These are phyloP conservation scores for Anolis sagrei DNA, from an alignment of 2,113 vertebrate genomes.

Conservation along the genomic window DNA sequence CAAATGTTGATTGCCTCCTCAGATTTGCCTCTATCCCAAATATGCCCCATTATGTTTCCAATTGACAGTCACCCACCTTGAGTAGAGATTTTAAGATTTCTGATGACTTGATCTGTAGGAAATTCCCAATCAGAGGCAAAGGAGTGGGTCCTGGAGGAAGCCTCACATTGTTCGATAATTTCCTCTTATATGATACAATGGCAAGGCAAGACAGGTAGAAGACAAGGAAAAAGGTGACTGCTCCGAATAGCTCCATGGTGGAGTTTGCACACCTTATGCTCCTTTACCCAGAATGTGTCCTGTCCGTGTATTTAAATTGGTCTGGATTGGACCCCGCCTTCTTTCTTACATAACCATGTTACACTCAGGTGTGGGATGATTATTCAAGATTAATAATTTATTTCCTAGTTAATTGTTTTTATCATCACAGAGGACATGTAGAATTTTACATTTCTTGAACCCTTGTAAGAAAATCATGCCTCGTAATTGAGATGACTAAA, in stretches of 20 bases:
- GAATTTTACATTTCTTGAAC: not conserved
- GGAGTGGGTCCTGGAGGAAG: slow-evolving; percentile 57
- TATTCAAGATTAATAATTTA: not conserved
- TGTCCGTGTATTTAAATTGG: not conserved
- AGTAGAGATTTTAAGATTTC: slow-evolving; percentile 59
- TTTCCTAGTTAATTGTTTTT: not conserved
- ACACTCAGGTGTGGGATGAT: not conserved
- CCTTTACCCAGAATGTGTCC: not conserved
- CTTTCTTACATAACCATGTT: not conserved
- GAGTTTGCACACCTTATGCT: not conserved
- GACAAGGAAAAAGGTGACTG: slow-evolving; percentile 40
- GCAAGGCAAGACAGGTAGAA: slow-evolving; percentile 5
- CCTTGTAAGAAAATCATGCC: too few species aligned
- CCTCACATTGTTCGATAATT: not conserved
- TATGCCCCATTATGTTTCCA: too few species aligned
- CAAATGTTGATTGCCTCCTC: too few species aligned
- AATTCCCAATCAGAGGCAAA: slow-evolving; percentile 67
- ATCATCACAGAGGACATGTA: not conserved
- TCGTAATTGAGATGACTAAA: too few species aligned
- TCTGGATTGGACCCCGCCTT: not conserved
- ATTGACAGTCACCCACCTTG: slow-evolving; percentile 48
- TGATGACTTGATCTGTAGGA: slow-evolving; percentile 54
- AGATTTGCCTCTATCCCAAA: too few species aligned
- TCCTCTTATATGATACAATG: slow-evolving; percentile 25
- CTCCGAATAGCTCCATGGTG: slow-evolving; percentile 42